Evolutionary conservation across 1,140 invertebrate species (phyloP).

Genomic region (Lordiphosa clarofinis): DNA sequence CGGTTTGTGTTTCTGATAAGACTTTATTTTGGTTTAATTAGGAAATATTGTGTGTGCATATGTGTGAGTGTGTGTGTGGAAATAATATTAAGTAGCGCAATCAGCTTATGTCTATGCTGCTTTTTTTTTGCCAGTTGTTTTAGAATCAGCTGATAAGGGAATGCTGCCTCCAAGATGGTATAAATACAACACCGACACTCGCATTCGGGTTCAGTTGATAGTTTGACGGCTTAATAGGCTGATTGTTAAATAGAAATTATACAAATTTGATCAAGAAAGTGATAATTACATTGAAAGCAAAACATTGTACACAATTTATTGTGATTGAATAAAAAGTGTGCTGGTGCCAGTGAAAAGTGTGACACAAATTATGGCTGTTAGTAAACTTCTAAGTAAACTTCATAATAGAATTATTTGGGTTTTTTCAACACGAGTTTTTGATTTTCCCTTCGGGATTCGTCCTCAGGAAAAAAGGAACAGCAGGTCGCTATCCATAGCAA

Average conservation of each 20-base stretch:
- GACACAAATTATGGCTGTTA: constrained; percentile 40
- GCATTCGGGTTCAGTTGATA: constrained; percentile 45
- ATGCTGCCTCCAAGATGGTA: constrained; percentile 30
- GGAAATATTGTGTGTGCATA: constrained; percentile 24
- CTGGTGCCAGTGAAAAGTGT: constrained; percentile 2
- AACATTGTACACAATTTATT: not conserved
- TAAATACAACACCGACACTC: constrained; percentile 35
- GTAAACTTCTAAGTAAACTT: too few relatives aligned
- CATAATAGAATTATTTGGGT: too few relatives aligned
- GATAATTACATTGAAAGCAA: constrained; percentile 10
- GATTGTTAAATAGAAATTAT: constrained; percentile 4
- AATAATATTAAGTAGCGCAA: constrained; percentile 10
- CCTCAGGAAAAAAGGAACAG: too few relatives aligned
- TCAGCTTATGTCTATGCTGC: constrained; percentile 19
- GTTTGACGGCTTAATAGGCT: constrained; percentile 18
- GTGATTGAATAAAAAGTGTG: too few relatives aligned
- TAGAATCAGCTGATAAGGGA: constrained; percentile 56
- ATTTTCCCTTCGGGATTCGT: too few relatives aligned
- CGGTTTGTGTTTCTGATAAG: constrained; percentile 18
- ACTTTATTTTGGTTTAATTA: constrained; percentile 36
- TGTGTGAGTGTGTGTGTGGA: constrained; percentile 11
- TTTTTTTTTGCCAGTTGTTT: constrained; percentile 19
- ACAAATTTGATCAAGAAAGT: constrained; percentile 7
- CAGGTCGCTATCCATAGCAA: too few relatives aligned
- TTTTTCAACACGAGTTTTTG: too few relatives aligned